phyloP scores from a whole-genome alignment of 2,113 vertebrate species.

The Megaceryle maxima region DNA sequence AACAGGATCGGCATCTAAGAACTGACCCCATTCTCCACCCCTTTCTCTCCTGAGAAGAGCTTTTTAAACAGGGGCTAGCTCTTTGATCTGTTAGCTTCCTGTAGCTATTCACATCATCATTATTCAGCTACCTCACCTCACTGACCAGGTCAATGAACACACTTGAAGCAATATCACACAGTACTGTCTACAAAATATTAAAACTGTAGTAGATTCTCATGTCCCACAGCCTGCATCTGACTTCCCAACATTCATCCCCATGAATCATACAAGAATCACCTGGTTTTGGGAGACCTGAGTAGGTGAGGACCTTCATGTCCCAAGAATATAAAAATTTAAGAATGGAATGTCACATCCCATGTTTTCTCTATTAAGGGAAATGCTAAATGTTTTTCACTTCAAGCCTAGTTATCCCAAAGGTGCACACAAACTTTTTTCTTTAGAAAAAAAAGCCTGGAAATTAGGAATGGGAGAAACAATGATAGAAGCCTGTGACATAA shows the following conservation, averaged over 20 bases:
- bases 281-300: background rate
- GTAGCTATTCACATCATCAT: background rate
- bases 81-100: slow-evolving; percentile 31
- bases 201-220: background rate
- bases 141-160: background rate
- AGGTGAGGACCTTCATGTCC: background rate
- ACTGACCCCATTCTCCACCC: background rate
- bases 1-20: background rate
- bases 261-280: background rate
- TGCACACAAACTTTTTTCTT: background rate
- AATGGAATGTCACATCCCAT: background rate
- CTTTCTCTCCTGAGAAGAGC: background rate
- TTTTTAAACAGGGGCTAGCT: background rate
- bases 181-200: background rate
- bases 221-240: background rate
- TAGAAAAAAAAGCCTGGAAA: background rate
- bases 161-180: background rate
- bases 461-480: background rate
- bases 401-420: background rate
- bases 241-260: background rate
- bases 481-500: background rate
- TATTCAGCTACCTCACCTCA: background rate
- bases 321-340: background rate
- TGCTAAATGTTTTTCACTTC: background rate
- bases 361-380: background rate